These are phyloP conservation scores for Clusia tigrina DNA, from an alignment of 2,888 invertebrate species.

Conservation along the genomic window DNA sequence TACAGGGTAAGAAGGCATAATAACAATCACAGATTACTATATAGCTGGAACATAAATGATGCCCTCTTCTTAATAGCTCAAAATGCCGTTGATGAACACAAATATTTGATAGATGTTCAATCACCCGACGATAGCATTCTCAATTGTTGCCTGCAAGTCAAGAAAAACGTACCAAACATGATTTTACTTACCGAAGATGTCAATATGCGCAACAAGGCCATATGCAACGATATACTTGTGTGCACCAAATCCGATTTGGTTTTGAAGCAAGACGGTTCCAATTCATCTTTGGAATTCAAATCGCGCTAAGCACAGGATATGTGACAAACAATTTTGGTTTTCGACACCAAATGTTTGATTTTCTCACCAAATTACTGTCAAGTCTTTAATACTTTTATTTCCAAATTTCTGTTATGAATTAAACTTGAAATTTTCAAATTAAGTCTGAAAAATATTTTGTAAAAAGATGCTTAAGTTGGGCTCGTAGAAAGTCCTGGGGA, in stretches of 20 bases:
- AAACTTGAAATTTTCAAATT: too few relatives aligned
- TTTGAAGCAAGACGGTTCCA: constrained; percentile 40
- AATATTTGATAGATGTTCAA: constrained; percentile 60
- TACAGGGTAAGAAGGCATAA: constrained; percentile 43
- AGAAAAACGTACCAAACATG: constrained; percentile 58
- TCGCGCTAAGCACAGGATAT: constrained; percentile 16
- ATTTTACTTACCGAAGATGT: constrained; percentile 66
- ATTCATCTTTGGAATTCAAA: too few relatives aligned
- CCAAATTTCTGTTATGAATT: too few relatives aligned
- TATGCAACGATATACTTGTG: constrained; percentile 62
- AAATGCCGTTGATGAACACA: constrained; percentile 64
- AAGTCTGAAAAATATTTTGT: too few relatives aligned
- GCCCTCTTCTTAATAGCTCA: constrained; percentile 62
- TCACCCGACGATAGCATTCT: constrained; percentile 67
- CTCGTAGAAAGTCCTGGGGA: too few relatives aligned
- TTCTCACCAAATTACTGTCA: too few relatives aligned
- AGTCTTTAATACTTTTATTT: too few relatives aligned
- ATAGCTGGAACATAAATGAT: background rate
- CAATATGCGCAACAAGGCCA: constrained; percentile 67
- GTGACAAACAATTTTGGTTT: too few relatives aligned
- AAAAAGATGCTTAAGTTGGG: too few relatives aligned
- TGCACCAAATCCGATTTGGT: constrained; percentile 53
- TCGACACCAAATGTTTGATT: too few relatives aligned
- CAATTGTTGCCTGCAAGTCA: constrained; percentile 66
- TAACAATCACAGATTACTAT: background rate